Conservation (phyloP, 2,888 invertebrate genomes). For the Drosophila prostipennis region DNA sequence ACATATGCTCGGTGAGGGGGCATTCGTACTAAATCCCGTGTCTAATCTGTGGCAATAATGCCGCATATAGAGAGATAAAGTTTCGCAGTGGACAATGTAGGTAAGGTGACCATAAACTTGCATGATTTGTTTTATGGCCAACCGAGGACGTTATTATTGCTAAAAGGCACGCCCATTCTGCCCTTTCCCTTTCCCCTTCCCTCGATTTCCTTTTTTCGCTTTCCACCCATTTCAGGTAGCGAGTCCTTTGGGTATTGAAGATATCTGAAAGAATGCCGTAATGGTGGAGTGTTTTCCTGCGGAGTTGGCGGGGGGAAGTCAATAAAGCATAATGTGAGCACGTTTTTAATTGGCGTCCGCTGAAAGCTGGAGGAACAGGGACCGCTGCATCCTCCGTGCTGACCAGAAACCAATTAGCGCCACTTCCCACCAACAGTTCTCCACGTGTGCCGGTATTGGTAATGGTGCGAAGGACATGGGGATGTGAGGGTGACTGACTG, state of each 20-base stretch:
- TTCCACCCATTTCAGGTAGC: slow-evolving; percentile 14
- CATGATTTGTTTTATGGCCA: slow-evolving; percentile 81
- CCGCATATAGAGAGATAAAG: slow-evolving; percentile 80
- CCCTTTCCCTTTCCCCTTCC: not conserved
- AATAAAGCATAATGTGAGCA: slow-evolving; percentile 80
- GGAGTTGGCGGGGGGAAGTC: slow-evolving; percentile 57
- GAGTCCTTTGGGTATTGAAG: slow-evolving; percentile 47
- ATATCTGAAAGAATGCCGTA: slow-evolving; percentile 26
- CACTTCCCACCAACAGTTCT: slow-evolving; percentile 44
- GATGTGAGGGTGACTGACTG: slow-evolving; percentile 52
- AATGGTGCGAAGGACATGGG: not conserved
- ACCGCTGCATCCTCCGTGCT: slow-evolving; percentile 31
- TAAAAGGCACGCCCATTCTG: slow-evolving; percentile 72
- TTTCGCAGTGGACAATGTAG: slow-evolving; percentile 67
- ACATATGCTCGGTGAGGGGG: slow-evolving; percentile 30
- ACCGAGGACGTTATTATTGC: slow-evolving; percentile 79
- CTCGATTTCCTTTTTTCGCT: not conserved
- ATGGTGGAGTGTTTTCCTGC: slow-evolving; percentile 4
- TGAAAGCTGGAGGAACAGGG: slow-evolving; percentile 59
- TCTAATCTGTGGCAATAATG: slow-evolving; percentile 81
- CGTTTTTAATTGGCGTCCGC: slow-evolving; percentile 77
- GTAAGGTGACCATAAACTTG: slow-evolving; percentile 77
- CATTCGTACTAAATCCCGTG: slow-evolving; percentile 74
- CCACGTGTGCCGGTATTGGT: slow-evolving; percentile 22
- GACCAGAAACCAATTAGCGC: slow-evolving; percentile 79